Evolutionary conservation across 1,140 invertebrate genomes (phyloP).

Genomic region (Mamestra configurata): DNA sequence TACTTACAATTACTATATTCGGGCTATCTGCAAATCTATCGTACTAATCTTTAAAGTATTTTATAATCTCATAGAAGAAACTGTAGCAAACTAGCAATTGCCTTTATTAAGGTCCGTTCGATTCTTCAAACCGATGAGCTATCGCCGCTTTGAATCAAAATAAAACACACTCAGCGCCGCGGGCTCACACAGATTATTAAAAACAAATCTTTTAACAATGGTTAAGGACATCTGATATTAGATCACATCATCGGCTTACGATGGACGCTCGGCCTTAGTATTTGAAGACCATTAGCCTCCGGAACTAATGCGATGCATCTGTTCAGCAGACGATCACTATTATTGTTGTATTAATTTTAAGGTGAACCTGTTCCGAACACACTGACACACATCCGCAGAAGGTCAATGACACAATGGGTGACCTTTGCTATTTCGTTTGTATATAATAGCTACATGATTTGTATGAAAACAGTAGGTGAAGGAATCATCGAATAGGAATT

Average conservation of each 20-base stretch:
- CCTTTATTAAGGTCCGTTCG: no score
- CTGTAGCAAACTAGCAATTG: no score
- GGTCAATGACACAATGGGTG: slow-evolving; percentile 31
- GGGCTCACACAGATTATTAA: not conserved
- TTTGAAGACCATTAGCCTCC: slow-evolving; percentile 2
- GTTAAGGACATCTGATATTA: slow-evolving; percentile 23
- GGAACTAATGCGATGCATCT: slow-evolving; percentile 13
- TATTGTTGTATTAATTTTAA: not conserved
- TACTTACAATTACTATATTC: no score
- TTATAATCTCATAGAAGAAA: no score
- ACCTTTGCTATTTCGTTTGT: not conserved
- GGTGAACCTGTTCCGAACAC: slow-evolving; percentile 8
- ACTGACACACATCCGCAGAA: slow-evolving; percentile 32
- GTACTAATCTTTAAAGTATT: no score
- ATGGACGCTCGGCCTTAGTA: not conserved
- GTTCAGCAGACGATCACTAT: slow-evolving; percentile 3
- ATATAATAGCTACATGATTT: not conserved
- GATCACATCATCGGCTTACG: not conserved
- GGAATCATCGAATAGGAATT: not conserved
- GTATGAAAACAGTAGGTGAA: not conserved
- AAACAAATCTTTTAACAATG: not conserved
- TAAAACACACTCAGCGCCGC: not conserved
- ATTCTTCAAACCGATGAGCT: not conserved
- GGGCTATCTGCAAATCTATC: no score
- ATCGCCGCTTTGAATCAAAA: not conserved